A percentile compares a stretch with the other conserved stretches of the same genome.
Conservation (phyloP, 2,888 invertebrate genomes). For the Teleiodes luculella region DNA sequence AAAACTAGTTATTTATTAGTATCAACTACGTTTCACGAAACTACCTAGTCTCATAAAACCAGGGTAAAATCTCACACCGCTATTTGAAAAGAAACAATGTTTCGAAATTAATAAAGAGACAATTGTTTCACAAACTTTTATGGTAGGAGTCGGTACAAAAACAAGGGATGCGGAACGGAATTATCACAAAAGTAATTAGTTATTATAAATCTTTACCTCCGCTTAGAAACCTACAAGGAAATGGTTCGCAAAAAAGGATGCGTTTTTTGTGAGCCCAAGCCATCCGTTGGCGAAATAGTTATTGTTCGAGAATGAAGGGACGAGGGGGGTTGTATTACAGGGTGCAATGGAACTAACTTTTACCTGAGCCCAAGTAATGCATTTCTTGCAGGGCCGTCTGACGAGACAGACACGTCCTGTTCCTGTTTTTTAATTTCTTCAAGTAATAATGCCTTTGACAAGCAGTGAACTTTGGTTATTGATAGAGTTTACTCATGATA, state of each 20-base stretch:
- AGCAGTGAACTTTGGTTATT: conserved; percentile 54
- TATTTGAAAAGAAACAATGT: too few species aligned
- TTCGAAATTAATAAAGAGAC: neutral
- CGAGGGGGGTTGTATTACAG: conserved; percentile 59
- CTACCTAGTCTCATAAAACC: too few species aligned
- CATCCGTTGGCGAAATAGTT: conserved; percentile 60
- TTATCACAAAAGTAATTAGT: conserved; percentile 31
- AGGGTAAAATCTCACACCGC: too few species aligned
- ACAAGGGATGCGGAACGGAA: conserved; percentile 16
- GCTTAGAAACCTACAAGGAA: conserved; percentile 59
- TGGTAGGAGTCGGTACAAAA: conserved; percentile 19
- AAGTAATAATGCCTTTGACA: conserved; percentile 30
- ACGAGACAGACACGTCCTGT: neutral
- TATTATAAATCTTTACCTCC: conserved; percentile 31
- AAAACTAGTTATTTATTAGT: too few species aligned
- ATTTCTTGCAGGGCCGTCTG: conserved; percentile 4
- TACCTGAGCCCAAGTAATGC: conserved; percentile 50
- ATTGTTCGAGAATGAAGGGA: conserved; percentile 52
- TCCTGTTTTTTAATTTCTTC: conserved; percentile 11
- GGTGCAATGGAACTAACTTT: conserved; percentile 69
- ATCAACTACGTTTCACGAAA: too few species aligned
- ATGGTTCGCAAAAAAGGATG: conserved; percentile 63
- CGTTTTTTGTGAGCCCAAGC: conserved; percentile 49
- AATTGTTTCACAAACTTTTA: conserved; percentile 24
- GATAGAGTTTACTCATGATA: conserved; percentile 51